Percentiles rank a stretch among this genome's conserved stretches.
phyloP scores from a whole-genome alignment of 1,140 invertebrate species.

The Cecropterus lyciades region DNA sequence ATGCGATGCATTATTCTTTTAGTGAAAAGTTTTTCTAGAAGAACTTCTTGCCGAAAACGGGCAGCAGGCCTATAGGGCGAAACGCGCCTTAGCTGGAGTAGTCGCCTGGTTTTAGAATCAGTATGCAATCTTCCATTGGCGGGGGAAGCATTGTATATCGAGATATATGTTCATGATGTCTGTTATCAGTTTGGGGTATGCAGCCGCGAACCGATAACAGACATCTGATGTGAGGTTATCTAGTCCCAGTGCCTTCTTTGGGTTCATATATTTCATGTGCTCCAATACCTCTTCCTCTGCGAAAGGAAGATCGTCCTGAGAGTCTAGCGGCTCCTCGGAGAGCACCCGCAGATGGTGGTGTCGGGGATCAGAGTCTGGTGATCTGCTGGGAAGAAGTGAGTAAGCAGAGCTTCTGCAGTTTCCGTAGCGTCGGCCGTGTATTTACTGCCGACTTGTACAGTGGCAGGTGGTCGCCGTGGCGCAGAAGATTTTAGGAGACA shows the following conservation, averaged over 20 bases:
- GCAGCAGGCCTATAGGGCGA: constrained; percentile 42
- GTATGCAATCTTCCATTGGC: constrained; percentile 21
- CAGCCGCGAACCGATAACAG: constrained; percentile 21
- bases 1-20: constrained; percentile 25
- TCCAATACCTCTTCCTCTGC: constrained; percentile 28
- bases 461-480: no score
- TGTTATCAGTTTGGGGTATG: constrained; percentile 34
- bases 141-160: constrained; percentile 9
- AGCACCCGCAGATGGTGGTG: no score
- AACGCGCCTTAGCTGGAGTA: constrained; percentile 1
- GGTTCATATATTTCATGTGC: constrained; percentile 32
- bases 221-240: constrained; percentile 48
- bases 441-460: no score
- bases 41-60: background rate
- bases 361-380: no score
- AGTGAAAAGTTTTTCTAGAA: background rate
- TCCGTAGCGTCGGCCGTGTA: no score
- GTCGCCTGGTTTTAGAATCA: constrained; percentile 37
- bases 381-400: no score
- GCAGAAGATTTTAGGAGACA: no score
- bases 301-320: background rate
- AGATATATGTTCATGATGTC: constrained; percentile 42
- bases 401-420: no score
- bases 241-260: constrained; percentile 39
- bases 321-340: no score